phyloP scores from a whole-genome alignment of 2,888 invertebrate genomes.

The Cybosia mesomella region DNA sequence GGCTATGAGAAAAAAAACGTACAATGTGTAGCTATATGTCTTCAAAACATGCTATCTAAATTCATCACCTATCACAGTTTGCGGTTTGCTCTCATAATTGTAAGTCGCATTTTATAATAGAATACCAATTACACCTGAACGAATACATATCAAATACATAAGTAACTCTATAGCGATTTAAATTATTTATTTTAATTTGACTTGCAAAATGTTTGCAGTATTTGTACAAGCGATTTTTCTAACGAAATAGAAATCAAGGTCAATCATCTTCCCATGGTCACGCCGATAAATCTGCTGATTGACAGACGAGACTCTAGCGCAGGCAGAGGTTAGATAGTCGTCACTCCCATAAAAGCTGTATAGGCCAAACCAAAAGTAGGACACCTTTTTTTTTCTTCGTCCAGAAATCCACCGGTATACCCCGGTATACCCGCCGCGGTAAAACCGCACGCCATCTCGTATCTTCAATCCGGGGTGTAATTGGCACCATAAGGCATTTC shows the following conservation, averaged over 20 bases:
- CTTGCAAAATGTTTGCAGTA: neutral
- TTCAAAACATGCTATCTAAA: slow-evolving; percentile 23
- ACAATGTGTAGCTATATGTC: slow-evolving; percentile 10
- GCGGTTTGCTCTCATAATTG: slow-evolving; percentile 32
- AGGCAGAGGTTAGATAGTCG: no score
- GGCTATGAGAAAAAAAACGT: neutral
- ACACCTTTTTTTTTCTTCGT: no score
- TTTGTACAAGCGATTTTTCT: neutral
- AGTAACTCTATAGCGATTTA: slow-evolving; percentile 21
- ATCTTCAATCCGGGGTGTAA: no score
- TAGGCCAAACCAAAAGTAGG: no score
- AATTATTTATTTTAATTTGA: slow-evolving; percentile 30
- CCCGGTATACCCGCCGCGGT: no score
- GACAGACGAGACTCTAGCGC: no score
- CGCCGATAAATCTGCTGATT: no score
- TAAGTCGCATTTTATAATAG: slow-evolving; percentile 29
- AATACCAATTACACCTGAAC: slow-evolving; percentile 29
- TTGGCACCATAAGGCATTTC: no score
- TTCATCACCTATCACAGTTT: slow-evolving; percentile 29
- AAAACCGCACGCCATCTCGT: no score
- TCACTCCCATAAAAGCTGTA: no score
- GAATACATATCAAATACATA: slow-evolving; percentile 20
- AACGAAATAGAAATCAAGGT: neutral
- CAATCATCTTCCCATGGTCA: neutral
- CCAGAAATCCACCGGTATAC: no score